phyloP scores from a whole-genome alignment of 2,888 invertebrate species.

The Sinotaia quadrata region DNA sequence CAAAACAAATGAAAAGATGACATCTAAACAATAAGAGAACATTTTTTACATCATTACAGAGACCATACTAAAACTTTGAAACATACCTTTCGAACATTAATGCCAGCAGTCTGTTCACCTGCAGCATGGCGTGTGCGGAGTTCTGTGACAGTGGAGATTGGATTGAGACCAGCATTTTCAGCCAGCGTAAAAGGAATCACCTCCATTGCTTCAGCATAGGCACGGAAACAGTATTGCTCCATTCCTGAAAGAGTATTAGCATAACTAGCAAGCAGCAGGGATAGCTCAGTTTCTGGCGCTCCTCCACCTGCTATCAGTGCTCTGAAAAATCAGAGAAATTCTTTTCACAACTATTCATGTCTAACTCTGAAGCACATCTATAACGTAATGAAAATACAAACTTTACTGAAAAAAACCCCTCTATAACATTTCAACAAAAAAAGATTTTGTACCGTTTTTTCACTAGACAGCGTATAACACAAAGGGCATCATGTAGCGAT shows the following conservation, averaged over 20 bases:
- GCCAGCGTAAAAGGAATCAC: slow-evolving; percentile 92
- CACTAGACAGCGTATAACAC: slow-evolving; percentile 95
- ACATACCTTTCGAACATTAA: slow-evolving; percentile 86
- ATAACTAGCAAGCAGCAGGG: slow-evolving; percentile 85
- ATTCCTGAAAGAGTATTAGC: slow-evolving; percentile 90
- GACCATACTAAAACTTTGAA: no score
- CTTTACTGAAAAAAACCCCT: no score
- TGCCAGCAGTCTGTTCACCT: slow-evolving; percentile 89
- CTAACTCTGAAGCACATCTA: not conserved
- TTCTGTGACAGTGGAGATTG: slow-evolving; percentile 96
- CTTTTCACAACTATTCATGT: not conserved
- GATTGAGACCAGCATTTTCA: slow-evolving; percentile 93
- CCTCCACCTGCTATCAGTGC: slow-evolving; percentile 96
- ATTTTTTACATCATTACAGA: no score
- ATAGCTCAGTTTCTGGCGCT: slow-evolving; percentile 96
- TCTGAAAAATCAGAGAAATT: no score
- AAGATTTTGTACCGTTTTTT: slow-evolving; percentile 79
- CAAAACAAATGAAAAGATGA: not conserved
- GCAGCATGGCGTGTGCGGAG: slow-evolving; percentile 92
- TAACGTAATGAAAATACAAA: not conserved
- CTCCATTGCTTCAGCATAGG: slow-evolving; percentile 96
- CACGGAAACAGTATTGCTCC: slow-evolving; percentile 94
- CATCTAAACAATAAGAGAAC: not conserved
- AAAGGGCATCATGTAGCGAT: slow-evolving; percentile 92
- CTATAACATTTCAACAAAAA: not conserved